These are phyloP conservation scores for Coluber constrictor DNA, from an alignment of 2,797 vertebrate genomes.

Conservation along the genomic window DNA sequence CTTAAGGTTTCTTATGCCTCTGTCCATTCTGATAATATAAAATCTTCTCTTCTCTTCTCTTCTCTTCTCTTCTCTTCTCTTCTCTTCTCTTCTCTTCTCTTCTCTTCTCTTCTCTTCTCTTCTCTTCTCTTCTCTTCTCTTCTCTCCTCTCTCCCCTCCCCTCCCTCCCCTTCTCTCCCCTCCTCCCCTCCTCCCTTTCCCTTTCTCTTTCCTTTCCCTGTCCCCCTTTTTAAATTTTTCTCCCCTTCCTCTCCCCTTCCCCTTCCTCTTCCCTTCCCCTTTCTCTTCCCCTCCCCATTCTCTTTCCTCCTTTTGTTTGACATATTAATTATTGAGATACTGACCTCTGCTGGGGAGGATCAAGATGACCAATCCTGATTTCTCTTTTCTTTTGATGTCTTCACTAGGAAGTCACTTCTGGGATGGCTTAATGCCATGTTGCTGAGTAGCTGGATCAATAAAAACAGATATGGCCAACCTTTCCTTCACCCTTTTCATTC, in stretches of 20 bases:
- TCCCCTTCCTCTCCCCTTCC: background rate
- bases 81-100: no score
- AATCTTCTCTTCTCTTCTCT: background rate
- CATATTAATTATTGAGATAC: conserved; percentile 53
- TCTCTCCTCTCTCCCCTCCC: no score
- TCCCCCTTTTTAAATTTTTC: no score
- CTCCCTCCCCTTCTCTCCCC: accelerated
- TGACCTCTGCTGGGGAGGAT: conserved; percentile 61
- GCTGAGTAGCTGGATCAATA: background rate
- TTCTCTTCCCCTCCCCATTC: background rate
- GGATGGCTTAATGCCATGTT: background rate
- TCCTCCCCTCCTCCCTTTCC: no score
- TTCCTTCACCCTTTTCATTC: background rate
- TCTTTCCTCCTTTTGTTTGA: background rate
- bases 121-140: no score
- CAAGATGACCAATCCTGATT: conserved; percentile 29
- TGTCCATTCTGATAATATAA: background rate
- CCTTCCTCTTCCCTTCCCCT: background rate
- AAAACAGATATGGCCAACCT: background rate
- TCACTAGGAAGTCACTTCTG: background rate
- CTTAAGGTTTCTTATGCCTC: background rate
- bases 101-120: no score
- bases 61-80: no score
- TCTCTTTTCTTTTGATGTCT: background rate
- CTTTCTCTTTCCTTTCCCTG: no score